Conservation (phyloP, 2,797 vertebrate species). For the Schizopygopsis malacanthus region DNA sequence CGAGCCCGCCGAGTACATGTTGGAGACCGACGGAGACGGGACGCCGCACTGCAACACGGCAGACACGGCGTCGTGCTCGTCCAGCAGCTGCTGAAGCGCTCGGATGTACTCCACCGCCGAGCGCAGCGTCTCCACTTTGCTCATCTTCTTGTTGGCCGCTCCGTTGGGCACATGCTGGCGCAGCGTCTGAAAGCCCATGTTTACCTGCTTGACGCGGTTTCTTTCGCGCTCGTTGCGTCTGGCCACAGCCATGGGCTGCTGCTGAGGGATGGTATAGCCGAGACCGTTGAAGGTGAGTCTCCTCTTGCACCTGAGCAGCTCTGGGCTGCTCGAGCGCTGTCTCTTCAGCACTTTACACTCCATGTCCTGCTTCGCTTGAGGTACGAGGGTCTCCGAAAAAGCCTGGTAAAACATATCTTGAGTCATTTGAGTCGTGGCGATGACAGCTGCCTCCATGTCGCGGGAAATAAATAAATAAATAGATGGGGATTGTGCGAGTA, state of each 20-base stretch:
- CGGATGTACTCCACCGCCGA: constrained; percentile 88
- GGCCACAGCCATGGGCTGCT: constrained; percentile 73
- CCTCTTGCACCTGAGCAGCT: constrained; percentile 80
- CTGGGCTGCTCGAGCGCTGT: constrained; percentile 72
- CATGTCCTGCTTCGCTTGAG: constrained; percentile 31
- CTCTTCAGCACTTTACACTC: constrained; percentile 58
- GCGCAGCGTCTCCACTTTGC: constrained; percentile 88
- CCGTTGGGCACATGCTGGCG: constrained; percentile 84
- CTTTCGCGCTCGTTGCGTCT: constrained; percentile 85
- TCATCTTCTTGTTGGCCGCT: constrained; percentile 85
- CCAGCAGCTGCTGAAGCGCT: constrained; percentile 82
- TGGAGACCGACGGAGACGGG: constrained; percentile 63
- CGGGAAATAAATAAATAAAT: constrained; percentile 34
- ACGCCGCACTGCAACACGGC: constrained; percentile 68
- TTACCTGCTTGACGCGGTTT: constrained; percentile 86
- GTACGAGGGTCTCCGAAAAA: constrained; percentile 39
- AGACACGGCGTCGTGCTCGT: constrained; percentile 78
- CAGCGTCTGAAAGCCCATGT: constrained; percentile 86
- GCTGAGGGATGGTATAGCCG: constrained; percentile 60
- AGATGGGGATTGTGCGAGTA: not conserved
- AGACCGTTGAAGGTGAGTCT: constrained; percentile 69
- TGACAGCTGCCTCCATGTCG: constrained; percentile 57
- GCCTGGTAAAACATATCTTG: constrained; percentile 51
- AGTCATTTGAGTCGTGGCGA: constrained; percentile 46
- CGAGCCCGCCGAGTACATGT: constrained; percentile 71